Conservation (phyloP, 2,797 vertebrate species). For the Liparis tanakae region DNA sequence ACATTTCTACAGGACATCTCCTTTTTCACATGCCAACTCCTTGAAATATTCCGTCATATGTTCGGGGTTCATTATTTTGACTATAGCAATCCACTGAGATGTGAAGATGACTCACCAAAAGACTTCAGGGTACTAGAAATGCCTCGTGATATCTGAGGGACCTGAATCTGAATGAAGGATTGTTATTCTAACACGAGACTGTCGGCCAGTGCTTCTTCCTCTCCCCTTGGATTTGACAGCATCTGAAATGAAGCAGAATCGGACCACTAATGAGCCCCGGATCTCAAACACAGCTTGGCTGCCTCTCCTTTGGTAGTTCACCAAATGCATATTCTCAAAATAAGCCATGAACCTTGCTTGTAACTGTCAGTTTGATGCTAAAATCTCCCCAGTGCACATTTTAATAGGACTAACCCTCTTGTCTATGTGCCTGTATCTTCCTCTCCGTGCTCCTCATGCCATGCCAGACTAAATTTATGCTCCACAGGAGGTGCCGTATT, state of each 20-base stretch:
- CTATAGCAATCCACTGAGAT: slow-evolving; percentile 34
- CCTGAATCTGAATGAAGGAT: slow-evolving; percentile 59
- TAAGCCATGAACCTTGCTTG: slow-evolving; percentile 45
- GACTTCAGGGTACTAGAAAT: slow-evolving; percentile 33
- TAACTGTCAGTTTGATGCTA: slow-evolving; percentile 64
- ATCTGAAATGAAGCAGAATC: slow-evolving; percentile 53
- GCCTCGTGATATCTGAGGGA: slow-evolving; percentile 48
- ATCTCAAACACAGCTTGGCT: slow-evolving; percentile 45
- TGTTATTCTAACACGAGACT: slow-evolving; percentile 59
- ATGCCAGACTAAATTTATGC: slow-evolving; percentile 65
- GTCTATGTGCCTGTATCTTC: slow-evolving; percentile 33
- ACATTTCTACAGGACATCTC: slow-evolving; percentile 5
- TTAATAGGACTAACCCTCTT: slow-evolving; percentile 49
- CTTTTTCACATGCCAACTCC: slow-evolving; percentile 9
- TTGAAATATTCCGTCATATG: slow-evolving; percentile 5
- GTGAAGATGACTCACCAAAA: slow-evolving; percentile 41
- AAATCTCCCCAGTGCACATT: slow-evolving; percentile 50
- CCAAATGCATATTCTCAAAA: slow-evolving; percentile 49
- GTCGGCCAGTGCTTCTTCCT: slow-evolving; percentile 19
- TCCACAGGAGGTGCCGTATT: slow-evolving; percentile 39
- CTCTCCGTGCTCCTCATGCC: slow-evolving; percentile 31
- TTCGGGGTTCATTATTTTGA: slow-evolving; percentile 36
- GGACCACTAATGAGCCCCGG: slow-evolving; percentile 58
- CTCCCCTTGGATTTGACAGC: slow-evolving; percentile 60
- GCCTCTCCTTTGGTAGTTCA: slow-evolving; percentile 50